These are phyloP conservation scores for Chinchilla lanigera DNA, from an alignment of 2,113 vertebrate species.

Conservation along the genomic window DNA sequence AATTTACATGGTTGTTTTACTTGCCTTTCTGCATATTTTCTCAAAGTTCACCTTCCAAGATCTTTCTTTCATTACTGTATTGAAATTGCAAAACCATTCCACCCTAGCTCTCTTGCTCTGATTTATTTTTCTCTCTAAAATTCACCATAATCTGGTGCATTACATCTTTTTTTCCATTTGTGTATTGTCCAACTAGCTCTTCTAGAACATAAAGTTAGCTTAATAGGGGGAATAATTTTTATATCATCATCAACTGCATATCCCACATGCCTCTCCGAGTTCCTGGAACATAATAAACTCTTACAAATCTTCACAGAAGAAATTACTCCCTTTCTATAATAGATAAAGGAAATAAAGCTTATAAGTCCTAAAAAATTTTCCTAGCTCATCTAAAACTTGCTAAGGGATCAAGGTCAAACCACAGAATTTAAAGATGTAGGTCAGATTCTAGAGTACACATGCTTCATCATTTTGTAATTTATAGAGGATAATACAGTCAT, in stretches of 20 bases:
- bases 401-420: neutral
- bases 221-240: neutral
- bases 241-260: neutral
- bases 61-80: neutral
- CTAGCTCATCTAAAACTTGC: neutral
- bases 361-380: neutral
- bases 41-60: neutral
- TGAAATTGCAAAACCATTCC: neutral
- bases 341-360: neutral
- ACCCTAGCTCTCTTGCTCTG: neutral
- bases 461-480: neutral
- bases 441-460: neutral
- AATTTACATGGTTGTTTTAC: neutral
- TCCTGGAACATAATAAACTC: neutral
- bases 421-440: neutral
- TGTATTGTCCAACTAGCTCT: neutral
- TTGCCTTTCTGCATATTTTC: neutral
- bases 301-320: neutral
- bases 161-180: neutral
- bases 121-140: neutral
- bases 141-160: neutral
- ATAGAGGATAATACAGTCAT: neutral
- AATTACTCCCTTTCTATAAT: neutral
- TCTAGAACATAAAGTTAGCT: neutral
- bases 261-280: neutral